These are phyloP conservation scores for Anthopleura sola DNA, from an alignment of 64 coral and sea anemone genomes.

Conservation along the genomic window DNA sequence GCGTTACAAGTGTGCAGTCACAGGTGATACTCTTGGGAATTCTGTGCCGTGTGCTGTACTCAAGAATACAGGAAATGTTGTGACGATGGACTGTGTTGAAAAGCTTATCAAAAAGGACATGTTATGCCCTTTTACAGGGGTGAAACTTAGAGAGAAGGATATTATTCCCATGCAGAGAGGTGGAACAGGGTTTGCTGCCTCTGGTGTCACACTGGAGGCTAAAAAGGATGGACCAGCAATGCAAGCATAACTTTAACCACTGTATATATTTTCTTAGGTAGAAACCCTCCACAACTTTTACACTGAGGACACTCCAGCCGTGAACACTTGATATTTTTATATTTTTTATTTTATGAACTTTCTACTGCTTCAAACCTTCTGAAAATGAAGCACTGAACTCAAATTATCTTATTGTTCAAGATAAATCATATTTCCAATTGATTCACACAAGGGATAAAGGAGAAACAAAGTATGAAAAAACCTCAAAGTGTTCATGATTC, in stretches of 20 bases:
- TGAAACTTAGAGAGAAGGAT: slow-evolving; percentile 80
- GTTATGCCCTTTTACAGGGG: slow-evolving; percentile 90
- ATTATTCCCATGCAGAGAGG: slow-evolving; percentile 96
- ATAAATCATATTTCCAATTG: too few species aligned
- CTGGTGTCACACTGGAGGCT: slow-evolving; percentile 80
- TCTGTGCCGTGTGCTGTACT: slow-evolving; percentile 95
- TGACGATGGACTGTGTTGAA: slow-evolving; percentile 98
- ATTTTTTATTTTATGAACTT: too few species aligned
- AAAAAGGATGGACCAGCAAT: slow-evolving; percentile 93
- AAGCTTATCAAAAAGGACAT: slow-evolving; percentile 97
- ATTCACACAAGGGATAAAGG: too few species aligned
- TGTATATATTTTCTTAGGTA: too few species aligned
- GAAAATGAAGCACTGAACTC: too few species aligned
- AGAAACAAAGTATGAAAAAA: too few species aligned
- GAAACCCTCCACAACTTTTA: too few species aligned
- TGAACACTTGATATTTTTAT: too few species aligned
- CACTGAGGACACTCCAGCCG: too few species aligned
- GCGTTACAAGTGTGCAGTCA: slow-evolving; percentile 93
- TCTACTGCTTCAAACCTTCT: too few species aligned
- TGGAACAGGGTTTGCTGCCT: slow-evolving; percentile 93
- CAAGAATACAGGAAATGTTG: slow-evolving; percentile 89
- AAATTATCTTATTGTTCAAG: too few species aligned
- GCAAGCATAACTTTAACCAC: slow-evolving; percentile 31
- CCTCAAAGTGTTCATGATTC: too few species aligned
- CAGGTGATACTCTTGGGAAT: slow-evolving; percentile 90